Conservation (phyloP, 2,888 invertebrate species). For the Drosophila paranaensis region DNA sequence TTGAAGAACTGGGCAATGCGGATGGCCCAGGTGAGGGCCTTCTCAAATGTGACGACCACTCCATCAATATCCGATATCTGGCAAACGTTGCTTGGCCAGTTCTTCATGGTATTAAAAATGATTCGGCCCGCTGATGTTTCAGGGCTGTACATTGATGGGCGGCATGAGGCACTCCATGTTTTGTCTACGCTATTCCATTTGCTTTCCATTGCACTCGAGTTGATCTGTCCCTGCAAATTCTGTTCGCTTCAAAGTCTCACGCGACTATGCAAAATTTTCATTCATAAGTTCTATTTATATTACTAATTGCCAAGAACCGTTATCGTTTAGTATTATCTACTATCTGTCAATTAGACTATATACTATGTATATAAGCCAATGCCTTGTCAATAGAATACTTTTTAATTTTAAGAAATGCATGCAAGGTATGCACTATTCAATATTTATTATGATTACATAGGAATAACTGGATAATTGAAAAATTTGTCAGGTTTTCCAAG, state of each 20-base stretch:
- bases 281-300: neutral
- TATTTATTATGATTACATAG: no score
- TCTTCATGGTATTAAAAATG: conserved; percentile 4
- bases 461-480: no score
- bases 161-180: neutral
- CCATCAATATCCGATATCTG: conserved; percentile 65
- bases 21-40: conserved; percentile 57
- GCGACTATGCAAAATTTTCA: conserved; percentile 10
- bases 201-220: conserved; percentile 6
- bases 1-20: conserved; percentile 64
- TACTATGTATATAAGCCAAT: neutral
- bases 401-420: no score
- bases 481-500: no score
- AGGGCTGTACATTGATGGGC: neutral
- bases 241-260: conserved; percentile 1
- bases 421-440: neutral
- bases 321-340: neutral
- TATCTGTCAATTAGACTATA: neutral
- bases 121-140: neutral
- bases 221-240: neutral
- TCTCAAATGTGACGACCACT: conserved; percentile 50
- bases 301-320: no score
- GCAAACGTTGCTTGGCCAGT: conserved; percentile 2
- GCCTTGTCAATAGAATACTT: neutral
- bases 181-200: conserved; percentile 15